These are phyloP conservation scores for Hylyphantes graminicola DNA, from an alignment of 1,140 invertebrate species.

Conservation along the genomic window DNA sequence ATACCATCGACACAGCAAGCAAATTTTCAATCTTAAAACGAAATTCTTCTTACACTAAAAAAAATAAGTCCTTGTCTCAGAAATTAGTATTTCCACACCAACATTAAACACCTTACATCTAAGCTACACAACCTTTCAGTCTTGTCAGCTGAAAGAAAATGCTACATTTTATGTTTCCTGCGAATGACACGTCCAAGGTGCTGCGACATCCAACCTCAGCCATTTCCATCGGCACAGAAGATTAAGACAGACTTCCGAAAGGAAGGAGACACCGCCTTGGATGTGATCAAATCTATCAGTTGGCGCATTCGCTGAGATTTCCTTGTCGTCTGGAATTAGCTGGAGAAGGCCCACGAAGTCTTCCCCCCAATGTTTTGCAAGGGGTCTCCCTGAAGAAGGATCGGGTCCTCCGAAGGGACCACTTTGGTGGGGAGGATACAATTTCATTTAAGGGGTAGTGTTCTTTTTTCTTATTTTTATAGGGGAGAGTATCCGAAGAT, in stretches of 20 bases:
- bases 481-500: too few relatives aligned
- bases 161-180: not conserved
- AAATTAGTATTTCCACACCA: too few relatives aligned
- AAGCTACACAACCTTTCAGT: too few relatives aligned
- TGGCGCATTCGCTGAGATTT: conserved; percentile 18
- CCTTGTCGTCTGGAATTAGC: conserved; percentile 36
- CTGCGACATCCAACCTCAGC: not conserved
- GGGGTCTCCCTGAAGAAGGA: conserved; percentile 23
- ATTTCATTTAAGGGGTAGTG: conserved; percentile 5
- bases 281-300: conserved; percentile 22
- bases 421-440: conserved; percentile 27
- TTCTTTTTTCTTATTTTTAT: too few relatives aligned
- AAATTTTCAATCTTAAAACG: too few relatives aligned
- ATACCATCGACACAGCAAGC: too few relatives aligned
- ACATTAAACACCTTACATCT: too few relatives aligned
- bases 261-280: not conserved
- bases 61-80: too few relatives aligned
- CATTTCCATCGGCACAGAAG: not conserved
- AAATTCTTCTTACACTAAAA: too few relatives aligned
- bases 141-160: not conserved
- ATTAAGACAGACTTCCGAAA: conserved; percentile 14
- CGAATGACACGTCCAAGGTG: conserved; percentile 8
- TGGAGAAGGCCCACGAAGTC: not conserved
- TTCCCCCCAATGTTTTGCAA: not conserved
- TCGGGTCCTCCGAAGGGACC: conserved; percentile 19